Evolutionary conservation across 2,888 invertebrate genomes (phyloP), one percentile per base, ranked within the genome.

Genomic region (Patella pellucida): DNA sequence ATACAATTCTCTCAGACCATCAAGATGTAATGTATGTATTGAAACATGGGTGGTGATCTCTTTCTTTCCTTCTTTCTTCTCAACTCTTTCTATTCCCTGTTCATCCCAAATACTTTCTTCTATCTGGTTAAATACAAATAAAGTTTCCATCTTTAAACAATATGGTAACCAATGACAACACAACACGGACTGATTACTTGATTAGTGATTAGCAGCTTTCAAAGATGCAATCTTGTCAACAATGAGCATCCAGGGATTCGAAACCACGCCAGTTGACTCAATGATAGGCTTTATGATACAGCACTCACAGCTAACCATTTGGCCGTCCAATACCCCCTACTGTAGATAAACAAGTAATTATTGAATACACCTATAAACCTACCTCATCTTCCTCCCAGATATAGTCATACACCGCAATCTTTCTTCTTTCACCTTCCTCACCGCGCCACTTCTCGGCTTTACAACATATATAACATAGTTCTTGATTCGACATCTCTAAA

Each of bases 21-120:
- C 90, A 69, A 90, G 82, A 76, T 89, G 89, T 19, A 90, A 76
- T 11, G 88, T 89, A 82, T 89, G 89, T 52, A 90, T 85, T 15
- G 90, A 87, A 4, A 90, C 85, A 75, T 90, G 90, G 9, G 89
- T 90, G 12, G 90, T 90, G 41, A 89, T 83, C 83, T 90, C 90
- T 73, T 80, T 78, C 52, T 72, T 75, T 41, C 69, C 56, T 50
- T 79, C 76, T 52, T 68, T 68, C 70, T 68, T 72, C 69, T 83
- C 83, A 19, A 81, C 72, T 14, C 81, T 79, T 71, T 83, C 85
- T 19, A 83, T 79, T 12, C 83, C 85, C 50, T 81, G 82, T 76
- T 86, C 88, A 78, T 86, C 85, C 88, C 88, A 89, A 7, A 88
- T 82, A 68, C 79, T 85, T 62, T 88, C 88, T 70, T 87, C 87